Percentiles rank a stretch among this genome's conserved stretches.
These are phyloP conservation scores for Hololepta plana DNA, from an alignment of 2,888 invertebrate species.

Conservation along the genomic window DNA sequence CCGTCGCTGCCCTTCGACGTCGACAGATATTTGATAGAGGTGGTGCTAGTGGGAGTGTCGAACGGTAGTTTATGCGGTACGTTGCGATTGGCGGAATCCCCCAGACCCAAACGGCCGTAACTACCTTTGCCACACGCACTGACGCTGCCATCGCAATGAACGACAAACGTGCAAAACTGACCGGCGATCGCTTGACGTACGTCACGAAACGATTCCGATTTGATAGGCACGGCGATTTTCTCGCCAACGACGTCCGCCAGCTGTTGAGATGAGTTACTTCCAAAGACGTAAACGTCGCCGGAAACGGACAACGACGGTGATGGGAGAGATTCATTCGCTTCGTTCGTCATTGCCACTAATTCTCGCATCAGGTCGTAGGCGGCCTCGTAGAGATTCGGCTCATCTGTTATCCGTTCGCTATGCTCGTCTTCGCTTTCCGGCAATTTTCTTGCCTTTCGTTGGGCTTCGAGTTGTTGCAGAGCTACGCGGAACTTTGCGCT, in stretches of 20 bases:
- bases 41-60: background rate
- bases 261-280: conserved; percentile 45
- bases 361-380: conserved; percentile 36
- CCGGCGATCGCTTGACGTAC: conserved; percentile 43
- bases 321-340: too few relatives aligned
- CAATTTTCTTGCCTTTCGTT: background rate
- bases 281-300: conserved; percentile 44
- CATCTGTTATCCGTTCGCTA: background rate
- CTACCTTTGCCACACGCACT: conserved; percentile 44
- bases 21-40: conserved; percentile 25
- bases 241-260: conserved; percentile 40
- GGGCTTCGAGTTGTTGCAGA: conserved; percentile 3
- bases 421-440: background rate
- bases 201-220: conserved; percentile 35
- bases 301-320: too few relatives aligned
- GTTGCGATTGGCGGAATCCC: conserved; percentile 40
- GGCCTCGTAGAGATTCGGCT: conserved; percentile 28
- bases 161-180: conserved; percentile 43
- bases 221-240: conserved; percentile 36
- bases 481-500: conserved; percentile 8
- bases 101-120: conserved; percentile 42
- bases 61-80: conserved; percentile 35
- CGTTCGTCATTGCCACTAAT: conserved; percentile 26
- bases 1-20: conserved; percentile 40
- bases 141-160: conserved; percentile 36